phyloP scores from a whole-genome alignment of 2,888 invertebrate genomes.

The Acleris sparsana region DNA sequence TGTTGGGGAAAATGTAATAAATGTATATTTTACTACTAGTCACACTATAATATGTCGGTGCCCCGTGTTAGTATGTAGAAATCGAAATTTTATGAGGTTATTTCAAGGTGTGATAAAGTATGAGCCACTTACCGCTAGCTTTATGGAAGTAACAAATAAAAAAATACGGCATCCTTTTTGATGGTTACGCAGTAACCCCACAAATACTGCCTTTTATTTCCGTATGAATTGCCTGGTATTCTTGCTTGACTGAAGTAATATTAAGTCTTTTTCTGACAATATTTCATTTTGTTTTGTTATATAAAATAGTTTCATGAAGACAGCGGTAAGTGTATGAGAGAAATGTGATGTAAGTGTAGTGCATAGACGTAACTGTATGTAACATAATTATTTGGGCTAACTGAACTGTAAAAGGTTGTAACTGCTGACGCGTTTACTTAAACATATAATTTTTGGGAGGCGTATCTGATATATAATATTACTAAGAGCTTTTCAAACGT shows the following conservation, averaged over 20 bases:
- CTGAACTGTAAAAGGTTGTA: constrained; percentile 14
- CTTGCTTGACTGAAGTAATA: neutral
- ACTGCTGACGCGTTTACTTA: constrained; percentile 19
- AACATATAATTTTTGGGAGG: constrained; percentile 5
- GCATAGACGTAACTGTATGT: constrained; percentile 29
- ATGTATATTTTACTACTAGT: constrained; percentile 45
- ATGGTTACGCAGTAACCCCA: too few species aligned
- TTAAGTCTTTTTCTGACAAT: too few species aligned
- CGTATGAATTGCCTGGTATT: neutral
- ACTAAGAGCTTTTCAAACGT: neutral
- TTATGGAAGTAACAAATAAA: constrained; percentile 5
- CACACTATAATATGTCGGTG: constrained; percentile 67
- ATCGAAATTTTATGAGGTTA: constrained; percentile 35
- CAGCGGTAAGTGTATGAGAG: constrained; percentile 41
- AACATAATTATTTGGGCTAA: constrained; percentile 30
- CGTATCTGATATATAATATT: constrained; percentile 11
- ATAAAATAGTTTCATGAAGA: constrained; percentile 9
- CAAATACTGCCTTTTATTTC: too few species aligned
- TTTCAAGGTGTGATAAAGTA: constrained; percentile 61
- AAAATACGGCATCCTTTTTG: neutral
- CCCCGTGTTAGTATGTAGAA: constrained; percentile 41
- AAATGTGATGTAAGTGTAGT: constrained; percentile 35
- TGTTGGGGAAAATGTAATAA: constrained; percentile 40
- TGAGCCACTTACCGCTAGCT: constrained; percentile 9
- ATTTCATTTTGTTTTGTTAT: too few species aligned